Conservation (phyloP, 1,140 invertebrate species). For the Octopus sinensis region DNA sequence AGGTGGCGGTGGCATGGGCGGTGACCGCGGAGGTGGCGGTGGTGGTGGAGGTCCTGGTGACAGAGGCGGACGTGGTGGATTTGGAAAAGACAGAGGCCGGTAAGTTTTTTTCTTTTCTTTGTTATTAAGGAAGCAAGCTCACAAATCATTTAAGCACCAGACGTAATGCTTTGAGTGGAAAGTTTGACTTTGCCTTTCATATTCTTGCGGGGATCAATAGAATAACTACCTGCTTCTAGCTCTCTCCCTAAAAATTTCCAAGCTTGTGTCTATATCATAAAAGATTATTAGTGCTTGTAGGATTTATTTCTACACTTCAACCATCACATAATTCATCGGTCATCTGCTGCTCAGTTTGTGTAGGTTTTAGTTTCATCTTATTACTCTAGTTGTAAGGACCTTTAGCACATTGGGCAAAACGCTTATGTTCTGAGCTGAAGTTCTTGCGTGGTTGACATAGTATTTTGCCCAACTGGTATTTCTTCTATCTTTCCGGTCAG, state of each 20-base stretch:
- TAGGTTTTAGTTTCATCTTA: too few relatives aligned
- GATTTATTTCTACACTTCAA: too few relatives aligned
- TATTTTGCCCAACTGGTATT: too few relatives aligned
- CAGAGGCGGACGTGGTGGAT: conserved; percentile 14
- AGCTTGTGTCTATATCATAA: not conserved
- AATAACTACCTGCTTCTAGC: not conserved
- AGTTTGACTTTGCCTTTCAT: not conserved
- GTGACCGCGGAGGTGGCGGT: conserved; percentile 15
- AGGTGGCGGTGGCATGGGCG: conserved; percentile 20
- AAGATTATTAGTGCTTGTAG: too few relatives aligned
- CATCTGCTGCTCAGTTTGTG: too few relatives aligned
- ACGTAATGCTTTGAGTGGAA: not conserved
- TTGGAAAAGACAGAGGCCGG: conserved; percentile 13
- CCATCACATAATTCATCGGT: too few relatives aligned
- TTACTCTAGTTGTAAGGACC: too few relatives aligned
- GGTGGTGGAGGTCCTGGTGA: conserved; percentile 8
- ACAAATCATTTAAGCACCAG: not conserved
- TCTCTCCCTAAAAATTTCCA: not conserved
- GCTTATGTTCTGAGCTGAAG: too few relatives aligned
- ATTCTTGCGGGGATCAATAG: not conserved
- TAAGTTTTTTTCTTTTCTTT: not conserved
- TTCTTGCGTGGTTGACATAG: too few relatives aligned
- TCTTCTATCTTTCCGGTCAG: too few relatives aligned
- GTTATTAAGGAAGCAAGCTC: not conserved
- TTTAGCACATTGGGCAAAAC: too few relatives aligned